Percentiles rank a stretch among this genome's conserved stretches.
phyloP scores from a whole-genome alignment of 2,113 vertebrate species.

The Pongo pygmaeus region DNA sequence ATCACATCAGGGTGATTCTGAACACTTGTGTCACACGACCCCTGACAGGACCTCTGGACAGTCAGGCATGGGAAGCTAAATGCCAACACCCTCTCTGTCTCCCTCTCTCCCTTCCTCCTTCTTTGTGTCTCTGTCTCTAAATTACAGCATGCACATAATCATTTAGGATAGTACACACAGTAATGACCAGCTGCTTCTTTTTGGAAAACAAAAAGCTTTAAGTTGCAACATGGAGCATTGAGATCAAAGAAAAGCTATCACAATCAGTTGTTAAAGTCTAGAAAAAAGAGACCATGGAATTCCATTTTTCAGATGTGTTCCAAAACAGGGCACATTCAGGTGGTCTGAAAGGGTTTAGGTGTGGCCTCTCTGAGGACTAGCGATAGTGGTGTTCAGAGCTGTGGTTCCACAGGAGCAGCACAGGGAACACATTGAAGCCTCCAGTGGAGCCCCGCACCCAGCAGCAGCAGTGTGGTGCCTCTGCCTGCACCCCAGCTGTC shows the following conservation, averaged over 20 bases:
- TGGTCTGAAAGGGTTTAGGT: neutral
- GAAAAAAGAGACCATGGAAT: fast-evolving
- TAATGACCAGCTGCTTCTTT: neutral
- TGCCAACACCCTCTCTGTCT: neutral
- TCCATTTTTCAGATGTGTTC: neutral
- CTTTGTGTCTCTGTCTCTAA: fast-evolving
- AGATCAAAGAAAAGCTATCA: neutral
- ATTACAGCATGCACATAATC: fast-evolving
- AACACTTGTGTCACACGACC: neutral
- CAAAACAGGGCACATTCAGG: fast-evolving
- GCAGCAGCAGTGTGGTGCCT: neutral
- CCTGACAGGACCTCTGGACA: neutral
- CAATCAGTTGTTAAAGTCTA: neutral
- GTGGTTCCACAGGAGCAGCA: neutral
- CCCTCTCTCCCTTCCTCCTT: fast-evolving
- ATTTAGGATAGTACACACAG: fast-evolving
- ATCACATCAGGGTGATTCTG: fast-evolving
- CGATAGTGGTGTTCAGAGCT: fast-evolving
- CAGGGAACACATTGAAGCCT: fast-evolving
- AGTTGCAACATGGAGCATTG: neutral
- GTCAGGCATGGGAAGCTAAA: fast-evolving
- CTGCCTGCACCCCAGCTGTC: neutral
- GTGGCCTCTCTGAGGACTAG: fast-evolving
- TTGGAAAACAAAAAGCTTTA: neutral
- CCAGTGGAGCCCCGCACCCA: fast-evolving